Evolutionary conservation across 2,797 vertebrate species (phyloP), one percentile per base, ranked within the genome.

Genomic region (Tenualosa ilisha): DNA sequence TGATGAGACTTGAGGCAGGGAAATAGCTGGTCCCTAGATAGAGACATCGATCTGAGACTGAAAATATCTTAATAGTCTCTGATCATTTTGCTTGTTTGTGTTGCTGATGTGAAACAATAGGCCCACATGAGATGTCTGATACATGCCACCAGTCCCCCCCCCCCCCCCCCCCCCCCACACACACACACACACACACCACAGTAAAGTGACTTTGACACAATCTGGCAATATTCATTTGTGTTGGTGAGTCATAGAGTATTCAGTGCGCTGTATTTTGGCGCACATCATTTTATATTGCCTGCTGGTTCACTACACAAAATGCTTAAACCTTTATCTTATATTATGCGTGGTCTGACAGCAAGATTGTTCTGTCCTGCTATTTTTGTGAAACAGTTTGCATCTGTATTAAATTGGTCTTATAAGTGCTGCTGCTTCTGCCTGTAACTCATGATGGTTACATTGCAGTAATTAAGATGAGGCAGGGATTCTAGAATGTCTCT

Each of bases 381-480:
- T 3, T 8, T 46, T 46, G 7, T 79, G 5, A 20, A 79, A 20
- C 5, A 7, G 12, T 22, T 17, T 46, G 37, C 43, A 7, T 75
- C 2, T 40, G 40, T 37, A n/a, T 79, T n/a, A 40, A 40, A 79
- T 79, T 79, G 37, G 43, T 43, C 40, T 46, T 20, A 79, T 31
- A 40, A 24, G 59, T 63, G 59, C 20, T 20, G 72, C 40, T 79
- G 22, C 40, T 59, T 46, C 72, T 87, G 56, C 82, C 51, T 82
- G 49, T 24, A 15, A 53, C 63, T 81, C 12, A 50, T 68, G 65
- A 7, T 6, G 65, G 79, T 72, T 84, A 50, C 51, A 81, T 65
- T 81, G 56, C 84, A 65, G 84, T 89, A 85, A 86, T 82, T 86
- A 72, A 84, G 82, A 51, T 85, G 82, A 72, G 46, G 82, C 63